Conservation (phyloP, 1,140 invertebrate species). For the Achroia grisella region DNA sequence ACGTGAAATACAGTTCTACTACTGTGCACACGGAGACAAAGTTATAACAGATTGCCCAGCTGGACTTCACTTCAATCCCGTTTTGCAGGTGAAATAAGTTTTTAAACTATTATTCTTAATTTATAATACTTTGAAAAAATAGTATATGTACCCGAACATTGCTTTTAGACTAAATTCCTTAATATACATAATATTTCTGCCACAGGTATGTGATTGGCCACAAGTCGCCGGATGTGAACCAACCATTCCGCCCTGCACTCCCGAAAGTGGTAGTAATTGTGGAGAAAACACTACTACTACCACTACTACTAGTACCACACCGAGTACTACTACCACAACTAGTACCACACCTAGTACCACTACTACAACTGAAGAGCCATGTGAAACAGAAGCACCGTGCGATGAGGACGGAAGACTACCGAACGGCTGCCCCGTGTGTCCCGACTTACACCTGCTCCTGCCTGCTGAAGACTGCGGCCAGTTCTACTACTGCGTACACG, state of each 20-base stretch:
- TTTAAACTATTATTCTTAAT: no score
- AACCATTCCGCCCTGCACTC: neutral
- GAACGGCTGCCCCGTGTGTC: conserved; percentile 7
- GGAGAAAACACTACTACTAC: neutral
- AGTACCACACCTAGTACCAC: no score
- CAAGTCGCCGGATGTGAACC: conserved; percentile 12
- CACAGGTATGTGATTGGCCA: conserved; percentile 24
- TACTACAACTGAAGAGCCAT: no score
- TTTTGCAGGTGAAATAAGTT: conserved; percentile 10
- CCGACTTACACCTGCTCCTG: neutral
- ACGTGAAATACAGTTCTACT: conserved; percentile 20
- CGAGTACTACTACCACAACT: no score
- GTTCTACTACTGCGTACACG: conserved; percentile 24
- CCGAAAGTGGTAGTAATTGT: neutral
- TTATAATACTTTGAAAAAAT: no score
- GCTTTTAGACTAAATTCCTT: neutral
- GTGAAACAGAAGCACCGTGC: no score
- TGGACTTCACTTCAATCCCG: conserved; percentile 14
- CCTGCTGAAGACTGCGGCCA: conserved; percentile 12
- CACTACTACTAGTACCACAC: no score
- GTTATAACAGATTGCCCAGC: conserved; percentile 10
- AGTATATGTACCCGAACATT: neutral
- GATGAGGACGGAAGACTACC: no score
- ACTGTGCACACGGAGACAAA: conserved; percentile 19
- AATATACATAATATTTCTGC: neutral